phyloP scores from a whole-genome alignment of 2,888 invertebrate genomes.

The Heliconius ethilla region DNA sequence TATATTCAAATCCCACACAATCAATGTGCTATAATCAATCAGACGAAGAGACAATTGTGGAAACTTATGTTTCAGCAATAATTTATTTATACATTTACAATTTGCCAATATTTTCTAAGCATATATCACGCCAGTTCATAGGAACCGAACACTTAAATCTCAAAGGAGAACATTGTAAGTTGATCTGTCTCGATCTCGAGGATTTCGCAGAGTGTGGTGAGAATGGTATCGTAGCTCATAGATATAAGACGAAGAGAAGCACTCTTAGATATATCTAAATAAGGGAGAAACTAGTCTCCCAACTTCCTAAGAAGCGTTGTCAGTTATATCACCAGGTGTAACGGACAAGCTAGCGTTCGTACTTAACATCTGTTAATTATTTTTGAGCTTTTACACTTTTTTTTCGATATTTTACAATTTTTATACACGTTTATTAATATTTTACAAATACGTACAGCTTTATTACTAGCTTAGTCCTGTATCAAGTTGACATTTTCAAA shows the following conservation, averaged over 20 bases:
- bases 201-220: constrained; percentile 44
- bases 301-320: too few relatives aligned
- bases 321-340: neutral
- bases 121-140: constrained; percentile 67
- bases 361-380: neutral
- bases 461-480: constrained; percentile 5
- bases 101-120: constrained; percentile 70
- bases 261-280: neutral
- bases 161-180: constrained; percentile 57
- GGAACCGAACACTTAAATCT: constrained; percentile 50
- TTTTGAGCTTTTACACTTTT: constrained; percentile 16
- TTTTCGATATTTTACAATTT: constrained; percentile 14
- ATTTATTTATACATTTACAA: constrained; percentile 77
- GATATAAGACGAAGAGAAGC: constrained; percentile 26
- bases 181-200: constrained; percentile 54
- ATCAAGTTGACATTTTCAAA: neutral
- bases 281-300: too few relatives aligned
- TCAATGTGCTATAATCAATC: constrained; percentile 44
- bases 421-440: constrained; percentile 1
- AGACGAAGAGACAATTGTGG: constrained; percentile 63
- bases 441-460: neutral
- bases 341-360: constrained; percentile 7
- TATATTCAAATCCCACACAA: constrained; percentile 6
- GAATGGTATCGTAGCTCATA: constrained; percentile 24
- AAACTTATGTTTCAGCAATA: constrained; percentile 67